These are phyloP conservation scores for Trachops cirrhosus DNA, from an alignment of 2,797 vertebrate genomes.

Conservation along the genomic window DNA sequence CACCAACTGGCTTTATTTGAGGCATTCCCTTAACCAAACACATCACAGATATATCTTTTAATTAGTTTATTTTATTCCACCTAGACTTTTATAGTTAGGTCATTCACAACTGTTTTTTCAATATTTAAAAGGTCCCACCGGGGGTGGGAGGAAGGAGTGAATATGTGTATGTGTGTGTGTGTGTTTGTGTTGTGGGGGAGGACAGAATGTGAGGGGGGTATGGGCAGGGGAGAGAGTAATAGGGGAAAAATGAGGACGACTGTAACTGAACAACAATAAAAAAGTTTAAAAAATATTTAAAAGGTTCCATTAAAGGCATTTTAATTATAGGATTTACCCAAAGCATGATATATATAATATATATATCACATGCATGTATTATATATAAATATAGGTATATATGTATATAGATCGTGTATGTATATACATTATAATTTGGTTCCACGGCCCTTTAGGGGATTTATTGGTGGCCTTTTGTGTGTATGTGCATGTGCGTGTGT, in stretches of 20 bases:
- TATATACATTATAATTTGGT: not conserved
- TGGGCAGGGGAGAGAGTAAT: too few species aligned
- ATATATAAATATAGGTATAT: not conserved
- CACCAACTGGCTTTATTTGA: not conserved
- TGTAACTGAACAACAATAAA: too few species aligned
- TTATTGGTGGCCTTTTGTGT: not conserved
- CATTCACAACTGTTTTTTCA: not conserved
- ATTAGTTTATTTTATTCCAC: not conserved
- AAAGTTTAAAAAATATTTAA: not conserved
- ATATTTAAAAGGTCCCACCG: not conserved
- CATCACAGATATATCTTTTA: not conserved
- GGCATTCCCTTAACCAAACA: not conserved
- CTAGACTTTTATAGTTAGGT: constrained; percentile 18
- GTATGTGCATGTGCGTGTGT: not conserved
- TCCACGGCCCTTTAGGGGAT: not conserved
- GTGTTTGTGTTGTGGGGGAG: too few species aligned
- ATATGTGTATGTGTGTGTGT: too few species aligned
- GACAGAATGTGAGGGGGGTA: too few species aligned
- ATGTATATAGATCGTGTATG: not conserved
- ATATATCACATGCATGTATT: not conserved
- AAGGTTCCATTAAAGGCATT: not conserved
- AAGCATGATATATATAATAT: not conserved
- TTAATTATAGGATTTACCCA: not conserved
- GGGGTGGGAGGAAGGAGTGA: too few species aligned
- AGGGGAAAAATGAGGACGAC: too few species aligned